Percentiles rank a stretch among this genome's conserved stretches.
Conservation (phyloP, 2,888 invertebrate species). For the Morpho achilles region DNA sequence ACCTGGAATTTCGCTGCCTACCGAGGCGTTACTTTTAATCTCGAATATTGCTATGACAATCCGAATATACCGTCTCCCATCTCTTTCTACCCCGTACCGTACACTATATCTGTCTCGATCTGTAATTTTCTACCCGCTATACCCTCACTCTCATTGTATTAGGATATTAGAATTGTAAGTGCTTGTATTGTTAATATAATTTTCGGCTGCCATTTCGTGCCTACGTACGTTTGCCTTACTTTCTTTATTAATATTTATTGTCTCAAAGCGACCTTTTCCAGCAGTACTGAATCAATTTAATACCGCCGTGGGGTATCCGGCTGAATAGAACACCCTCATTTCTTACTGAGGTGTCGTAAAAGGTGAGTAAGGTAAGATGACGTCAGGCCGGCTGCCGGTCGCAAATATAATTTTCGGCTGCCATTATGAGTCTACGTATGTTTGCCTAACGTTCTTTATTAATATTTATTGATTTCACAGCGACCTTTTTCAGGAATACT, state of each 20-base stretch:
- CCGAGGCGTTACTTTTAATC: conserved; percentile 74
- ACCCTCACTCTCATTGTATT: conserved; percentile 11
- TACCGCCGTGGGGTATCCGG: no score
- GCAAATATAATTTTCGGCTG: no score
- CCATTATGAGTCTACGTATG: no score
- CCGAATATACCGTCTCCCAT: conserved; percentile 42
- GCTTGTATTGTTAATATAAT: conserved; percentile 2
- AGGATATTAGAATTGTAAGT: conserved; percentile 3
- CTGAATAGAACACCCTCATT: no score
- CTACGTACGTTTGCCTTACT: not conserved
- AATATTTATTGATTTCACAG: no score
- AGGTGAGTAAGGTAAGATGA: no score
- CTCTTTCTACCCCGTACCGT: conserved; percentile 32
- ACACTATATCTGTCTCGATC: conserved; percentile 33
- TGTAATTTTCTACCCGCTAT: conserved; percentile 17
- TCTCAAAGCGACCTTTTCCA: no score
- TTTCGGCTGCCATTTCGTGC: not conserved
- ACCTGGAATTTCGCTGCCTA: conserved; percentile 56
- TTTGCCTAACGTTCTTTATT: no score
- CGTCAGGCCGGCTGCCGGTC: no score
- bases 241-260: not conserved
- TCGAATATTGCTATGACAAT: conserved; percentile 73
- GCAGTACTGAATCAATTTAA: no score
- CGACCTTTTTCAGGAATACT: no score
- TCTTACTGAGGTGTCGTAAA: no score